A percentile compares a stretch with the other conserved stretches of the same genome.
phyloP scores from a whole-genome alignment of 1,140 invertebrate genomes.

The Thaumetopoea pityocampa region DNA sequence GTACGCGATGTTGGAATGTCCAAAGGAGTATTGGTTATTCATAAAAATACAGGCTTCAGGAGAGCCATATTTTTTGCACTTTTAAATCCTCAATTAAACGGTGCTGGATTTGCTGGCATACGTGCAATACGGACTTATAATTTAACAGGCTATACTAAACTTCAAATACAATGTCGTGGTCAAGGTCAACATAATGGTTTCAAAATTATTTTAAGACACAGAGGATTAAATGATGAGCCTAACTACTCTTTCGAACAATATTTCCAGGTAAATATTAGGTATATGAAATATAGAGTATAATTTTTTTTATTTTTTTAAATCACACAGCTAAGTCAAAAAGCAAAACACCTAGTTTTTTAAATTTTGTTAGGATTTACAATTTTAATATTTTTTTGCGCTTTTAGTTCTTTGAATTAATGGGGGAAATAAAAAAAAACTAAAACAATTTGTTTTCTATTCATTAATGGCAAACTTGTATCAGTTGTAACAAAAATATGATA shows the following conservation, averaged over 20 bases:
- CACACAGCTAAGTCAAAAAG: too few relatives aligned
- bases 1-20: slow-evolving; percentile 81
- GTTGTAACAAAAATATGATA: too few relatives aligned
- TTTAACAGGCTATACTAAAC: slow-evolving; percentile 67
- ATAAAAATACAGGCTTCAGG: slow-evolving; percentile 79
- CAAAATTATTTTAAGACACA: slow-evolving; percentile 80
- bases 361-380: too few relatives aligned
- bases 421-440: too few relatives aligned
- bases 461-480: too few relatives aligned
- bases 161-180: slow-evolving; percentile 76
- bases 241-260: slow-evolving; percentile 81
- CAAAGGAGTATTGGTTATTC: slow-evolving; percentile 77
- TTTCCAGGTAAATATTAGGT: slow-evolving; percentile 79
- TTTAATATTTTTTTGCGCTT: too few relatives aligned
- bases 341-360: too few relatives aligned
- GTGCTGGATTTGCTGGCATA: slow-evolving; percentile 83
- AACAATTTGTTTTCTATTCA: too few relatives aligned
- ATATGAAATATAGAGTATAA: slow-evolving; percentile 7
- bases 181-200: slow-evolving; percentile 78
- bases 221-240: slow-evolving; percentile 74
- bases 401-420: too few relatives aligned
- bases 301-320: slow-evolving; percentile 1
- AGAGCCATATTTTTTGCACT: slow-evolving; percentile 81
- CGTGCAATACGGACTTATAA: slow-evolving; percentile 66
- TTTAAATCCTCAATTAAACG: slow-evolving; percentile 82